Percentiles rank a stretch among this genome's conserved stretches.
phyloP scores from a whole-genome alignment of 2,113 vertebrate genomes.

The Strix uralensis region DNA sequence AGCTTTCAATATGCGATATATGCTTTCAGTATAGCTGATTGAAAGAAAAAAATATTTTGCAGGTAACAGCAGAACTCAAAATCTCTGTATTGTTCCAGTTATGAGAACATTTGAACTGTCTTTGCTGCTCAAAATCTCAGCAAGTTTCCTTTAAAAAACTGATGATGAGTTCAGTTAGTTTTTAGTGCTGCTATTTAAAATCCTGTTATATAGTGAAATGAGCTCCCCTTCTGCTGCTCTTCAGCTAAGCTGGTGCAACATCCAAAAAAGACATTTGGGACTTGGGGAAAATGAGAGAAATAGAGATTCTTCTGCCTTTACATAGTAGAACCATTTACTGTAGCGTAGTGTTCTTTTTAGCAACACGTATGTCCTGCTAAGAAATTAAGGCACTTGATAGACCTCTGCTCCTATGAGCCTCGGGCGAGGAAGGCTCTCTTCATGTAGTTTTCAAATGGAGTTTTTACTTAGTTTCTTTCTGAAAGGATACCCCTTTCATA shows the following conservation, averaged over 20 bases:
- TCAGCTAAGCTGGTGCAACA: neutral
- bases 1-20: neutral
- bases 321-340: neutral
- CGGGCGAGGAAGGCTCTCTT: neutral
- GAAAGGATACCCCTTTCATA: neutral
- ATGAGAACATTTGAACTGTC: neutral
- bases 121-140: neutral
- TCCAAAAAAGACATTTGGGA: neutral
- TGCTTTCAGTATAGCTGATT: neutral
- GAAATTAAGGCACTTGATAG: neutral
- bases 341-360: neutral
- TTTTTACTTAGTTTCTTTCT: neutral
- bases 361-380: neutral
- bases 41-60: neutral
- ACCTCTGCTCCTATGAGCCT: neutral
- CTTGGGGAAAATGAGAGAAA: neutral
- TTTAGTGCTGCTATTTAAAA: slow-evolving; percentile 29
- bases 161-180: neutral
- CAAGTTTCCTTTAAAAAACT: neutral
- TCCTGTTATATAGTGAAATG: neutral
- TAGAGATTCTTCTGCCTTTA: neutral
- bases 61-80: neutral
- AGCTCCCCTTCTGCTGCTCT: slow-evolving; percentile 28
- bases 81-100: neutral
- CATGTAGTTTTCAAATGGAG: neutral